Evolutionary conservation across 2,113 vertebrate genomes (phyloP).

Genomic region (Aptenodytes forsteri): DNA sequence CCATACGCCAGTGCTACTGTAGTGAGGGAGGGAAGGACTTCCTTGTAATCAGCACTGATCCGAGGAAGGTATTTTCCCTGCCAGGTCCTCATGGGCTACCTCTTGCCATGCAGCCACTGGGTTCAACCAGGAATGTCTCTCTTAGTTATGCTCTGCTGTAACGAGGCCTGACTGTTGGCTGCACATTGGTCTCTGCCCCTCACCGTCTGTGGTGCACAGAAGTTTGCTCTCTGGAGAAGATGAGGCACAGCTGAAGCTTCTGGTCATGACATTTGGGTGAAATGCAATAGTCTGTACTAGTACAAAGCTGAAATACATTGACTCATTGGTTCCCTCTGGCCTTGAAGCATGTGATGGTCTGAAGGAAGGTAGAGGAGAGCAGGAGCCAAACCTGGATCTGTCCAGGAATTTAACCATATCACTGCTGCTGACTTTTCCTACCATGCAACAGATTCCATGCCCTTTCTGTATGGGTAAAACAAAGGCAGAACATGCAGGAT

Average conservation of each 20-base stretch:
- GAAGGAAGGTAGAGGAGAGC: background rate
- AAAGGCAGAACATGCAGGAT: background rate
- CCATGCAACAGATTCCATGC: background rate
- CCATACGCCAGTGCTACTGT: background rate
- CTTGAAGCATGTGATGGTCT: background rate
- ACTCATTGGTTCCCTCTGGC: background rate
- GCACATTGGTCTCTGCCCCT: background rate
- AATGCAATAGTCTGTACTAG: background rate
- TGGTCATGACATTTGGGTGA: background rate
- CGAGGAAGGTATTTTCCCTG: background rate
- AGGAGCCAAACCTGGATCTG: background rate
- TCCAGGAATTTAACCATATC: background rate
- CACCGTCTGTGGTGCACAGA: background rate
- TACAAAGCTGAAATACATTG: background rate
- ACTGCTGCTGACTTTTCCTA: background rate
- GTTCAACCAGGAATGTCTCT: background rate
- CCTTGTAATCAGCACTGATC: background rate
- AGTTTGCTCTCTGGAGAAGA: background rate
- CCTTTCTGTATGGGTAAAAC: background rate
- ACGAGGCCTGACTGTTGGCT: background rate
- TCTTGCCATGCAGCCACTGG: background rate
- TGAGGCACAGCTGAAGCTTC: rapidly evolving
- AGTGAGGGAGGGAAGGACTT: background rate
- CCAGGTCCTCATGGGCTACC: background rate
- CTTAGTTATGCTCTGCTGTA: background rate